Conservation (phyloP, 2,888 invertebrate genomes). For the Pasiphila rectangulata region DNA sequence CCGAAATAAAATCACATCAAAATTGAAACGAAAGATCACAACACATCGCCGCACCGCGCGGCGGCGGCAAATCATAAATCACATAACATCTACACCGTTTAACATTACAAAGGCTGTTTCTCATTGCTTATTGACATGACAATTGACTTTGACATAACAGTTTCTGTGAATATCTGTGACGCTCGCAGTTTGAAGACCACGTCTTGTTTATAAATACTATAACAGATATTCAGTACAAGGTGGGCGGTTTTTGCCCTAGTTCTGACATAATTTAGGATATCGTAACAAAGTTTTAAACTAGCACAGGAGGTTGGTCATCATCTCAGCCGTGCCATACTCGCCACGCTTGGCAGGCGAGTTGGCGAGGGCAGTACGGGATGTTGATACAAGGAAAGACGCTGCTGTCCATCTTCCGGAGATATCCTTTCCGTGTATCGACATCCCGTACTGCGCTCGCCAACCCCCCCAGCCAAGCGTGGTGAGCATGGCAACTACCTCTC, state of each 20-base stretch:
- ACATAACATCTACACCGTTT: constrained; percentile 6
- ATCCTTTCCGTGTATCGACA: too few species aligned
- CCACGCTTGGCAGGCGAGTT: too few species aligned
- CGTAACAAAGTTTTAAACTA: too few species aligned
- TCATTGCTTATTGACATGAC: constrained; percentile 21
- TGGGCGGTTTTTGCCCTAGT: not conserved
- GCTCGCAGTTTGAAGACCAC: not conserved
- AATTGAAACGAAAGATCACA: not conserved
- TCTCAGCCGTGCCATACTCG: too few species aligned
- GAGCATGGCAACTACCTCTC: too few species aligned
- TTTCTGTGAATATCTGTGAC: not conserved
- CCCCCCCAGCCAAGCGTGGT: too few species aligned
- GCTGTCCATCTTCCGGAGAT: too few species aligned
- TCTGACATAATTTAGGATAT: too few species aligned
- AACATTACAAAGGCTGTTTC: constrained; percentile 15
- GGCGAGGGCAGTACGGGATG: too few species aligned
- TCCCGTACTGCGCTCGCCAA: too few species aligned
- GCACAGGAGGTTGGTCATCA: too few species aligned
- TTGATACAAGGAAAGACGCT: too few species aligned
- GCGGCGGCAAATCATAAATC: not conserved
- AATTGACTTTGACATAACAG: constrained; percentile 16
- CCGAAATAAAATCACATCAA: not conserved
- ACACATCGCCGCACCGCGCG: not conserved
- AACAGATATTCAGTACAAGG: not conserved
- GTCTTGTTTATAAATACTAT: not conserved